phyloP scores from a whole-genome alignment of 2,797 vertebrate genomes.

The Poeciliopsis infans region DNA sequence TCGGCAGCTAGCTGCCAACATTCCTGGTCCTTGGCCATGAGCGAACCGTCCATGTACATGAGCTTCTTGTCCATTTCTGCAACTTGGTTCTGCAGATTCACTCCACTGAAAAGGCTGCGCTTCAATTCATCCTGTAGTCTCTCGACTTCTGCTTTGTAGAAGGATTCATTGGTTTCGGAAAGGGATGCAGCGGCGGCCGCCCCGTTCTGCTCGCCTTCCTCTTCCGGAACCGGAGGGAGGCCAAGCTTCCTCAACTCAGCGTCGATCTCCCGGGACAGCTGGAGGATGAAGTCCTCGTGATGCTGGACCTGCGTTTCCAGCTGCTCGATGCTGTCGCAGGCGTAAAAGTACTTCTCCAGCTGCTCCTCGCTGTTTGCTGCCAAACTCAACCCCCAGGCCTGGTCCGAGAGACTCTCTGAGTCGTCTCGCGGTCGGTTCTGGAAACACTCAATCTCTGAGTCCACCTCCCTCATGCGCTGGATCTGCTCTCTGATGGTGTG shows the following conservation, averaged over 20 bases:
- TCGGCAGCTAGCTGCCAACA: conserved; percentile 88
- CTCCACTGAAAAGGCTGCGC: conserved; percentile 84
- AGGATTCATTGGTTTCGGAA: conserved; percentile 28
- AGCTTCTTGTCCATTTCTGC: conserved; percentile 88
- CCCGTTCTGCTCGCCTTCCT: conserved; percentile 51
- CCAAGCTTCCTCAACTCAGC: conserved; percentile 77
- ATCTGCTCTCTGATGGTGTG: conserved; percentile 93
- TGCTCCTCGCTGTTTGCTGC: conserved; percentile 54
- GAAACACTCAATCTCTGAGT: conserved; percentile 86
- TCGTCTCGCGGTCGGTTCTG: conserved; percentile 68
- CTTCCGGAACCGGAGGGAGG: conserved; percentile 12
- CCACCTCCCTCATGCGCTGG: conserved; percentile 87
- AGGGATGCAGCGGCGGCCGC: conserved; percentile 54
- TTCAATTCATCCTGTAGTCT: conserved; percentile 83
- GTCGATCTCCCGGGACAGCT: conserved; percentile 88
- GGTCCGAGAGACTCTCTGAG: background rate
- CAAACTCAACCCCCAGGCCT: conserved; percentile 19
- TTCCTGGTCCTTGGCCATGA: conserved; percentile 88
- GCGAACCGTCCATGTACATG: conserved; percentile 78
- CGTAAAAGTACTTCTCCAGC: conserved; percentile 77
- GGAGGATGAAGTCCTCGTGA: conserved; percentile 85
- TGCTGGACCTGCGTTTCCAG: conserved; percentile 84
- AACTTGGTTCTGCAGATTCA: conserved; percentile 84
- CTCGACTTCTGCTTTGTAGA: conserved; percentile 75
- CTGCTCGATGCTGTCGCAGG: conserved; percentile 81